Conservation (phyloP, 1,140 invertebrate species). For the Diploscapter pachys region DNA sequence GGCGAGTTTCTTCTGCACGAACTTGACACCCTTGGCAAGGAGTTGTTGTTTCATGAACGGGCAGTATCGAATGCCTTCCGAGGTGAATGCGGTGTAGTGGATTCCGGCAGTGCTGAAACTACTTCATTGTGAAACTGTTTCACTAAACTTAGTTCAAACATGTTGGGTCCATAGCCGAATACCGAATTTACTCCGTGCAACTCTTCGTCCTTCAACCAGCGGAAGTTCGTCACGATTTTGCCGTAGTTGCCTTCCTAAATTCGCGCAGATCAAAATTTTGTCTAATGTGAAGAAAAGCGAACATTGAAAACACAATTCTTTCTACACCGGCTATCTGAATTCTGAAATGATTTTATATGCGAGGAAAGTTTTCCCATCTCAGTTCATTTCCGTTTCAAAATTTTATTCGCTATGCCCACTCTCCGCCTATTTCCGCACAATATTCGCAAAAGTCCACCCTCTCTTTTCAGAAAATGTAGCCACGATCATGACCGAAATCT, state of each 20-base stretch:
- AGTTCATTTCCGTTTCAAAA: too few relatives aligned
- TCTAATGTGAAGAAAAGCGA: too few relatives aligned
- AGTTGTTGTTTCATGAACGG: constrained; percentile 47
- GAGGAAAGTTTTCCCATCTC: too few relatives aligned
- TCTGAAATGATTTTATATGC: too few relatives aligned
- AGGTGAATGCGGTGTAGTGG: constrained; percentile 53
- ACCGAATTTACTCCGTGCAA: constrained; percentile 13
- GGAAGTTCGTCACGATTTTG: constrained; percentile 54
- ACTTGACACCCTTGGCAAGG: constrained; percentile 28
- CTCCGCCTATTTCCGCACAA: too few relatives aligned
- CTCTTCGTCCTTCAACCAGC: constrained; percentile 47
- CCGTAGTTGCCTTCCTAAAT: constrained; percentile 31
- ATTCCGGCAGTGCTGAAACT: constrained; percentile 34
- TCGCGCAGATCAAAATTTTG: too few relatives aligned
- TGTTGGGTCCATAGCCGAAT: constrained; percentile 33
- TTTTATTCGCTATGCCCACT: too few relatives aligned
- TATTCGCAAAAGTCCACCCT: not conserved
- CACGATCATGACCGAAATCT: not conserved
- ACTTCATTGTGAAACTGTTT: not conserved
- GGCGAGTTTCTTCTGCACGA: constrained; percentile 28
- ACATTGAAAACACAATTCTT: too few relatives aligned
- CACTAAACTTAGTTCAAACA: constrained; percentile 7
- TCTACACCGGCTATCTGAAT: too few relatives aligned
- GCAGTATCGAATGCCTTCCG: constrained; percentile 51
- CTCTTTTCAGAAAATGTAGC: not conserved